These are phyloP conservation scores for Lepidochrysops patricia DNA, from an alignment of 2,888 invertebrate species.

Conservation along the genomic window DNA sequence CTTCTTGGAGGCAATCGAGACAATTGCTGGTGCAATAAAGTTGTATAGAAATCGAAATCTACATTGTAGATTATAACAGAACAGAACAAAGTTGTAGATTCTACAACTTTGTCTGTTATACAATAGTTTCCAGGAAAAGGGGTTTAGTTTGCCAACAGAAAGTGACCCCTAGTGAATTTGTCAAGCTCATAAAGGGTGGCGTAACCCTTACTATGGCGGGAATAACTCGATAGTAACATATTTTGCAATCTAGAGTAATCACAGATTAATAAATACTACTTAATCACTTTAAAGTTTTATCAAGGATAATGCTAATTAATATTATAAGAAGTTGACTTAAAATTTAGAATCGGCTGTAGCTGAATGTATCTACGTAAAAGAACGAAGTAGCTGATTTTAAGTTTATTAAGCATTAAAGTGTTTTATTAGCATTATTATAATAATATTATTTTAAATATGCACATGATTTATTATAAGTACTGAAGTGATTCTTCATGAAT, in stretches of 20 bases:
- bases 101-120: not conserved
- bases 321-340: too few species aligned
- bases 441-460: not conserved
- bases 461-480: not conserved
- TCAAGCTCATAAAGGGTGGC: slow-evolving; percentile 6
- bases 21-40: not conserved
- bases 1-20: not conserved
- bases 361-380: too few species aligned
- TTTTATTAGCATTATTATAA: not conserved
- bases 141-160: slow-evolving; percentile 9
- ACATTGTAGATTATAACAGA: too few species aligned
- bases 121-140: slow-evolving; percentile 11
- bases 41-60: not conserved
- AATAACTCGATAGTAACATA: not conserved
- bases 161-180: slow-evolving; percentile 12
- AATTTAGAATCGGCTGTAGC: too few species aligned
- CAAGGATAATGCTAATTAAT: too few species aligned
- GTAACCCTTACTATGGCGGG: not conserved
- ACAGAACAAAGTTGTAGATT: too few species aligned
- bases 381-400: too few species aligned
- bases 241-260: too few species aligned
- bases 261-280: too few species aligned
- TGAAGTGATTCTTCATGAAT: not conserved
- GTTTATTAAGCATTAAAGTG: not conserved
- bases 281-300: too few species aligned